phyloP scores from a whole-genome alignment of 2,797 vertebrate genomes.

The Hydrophis major region DNA sequence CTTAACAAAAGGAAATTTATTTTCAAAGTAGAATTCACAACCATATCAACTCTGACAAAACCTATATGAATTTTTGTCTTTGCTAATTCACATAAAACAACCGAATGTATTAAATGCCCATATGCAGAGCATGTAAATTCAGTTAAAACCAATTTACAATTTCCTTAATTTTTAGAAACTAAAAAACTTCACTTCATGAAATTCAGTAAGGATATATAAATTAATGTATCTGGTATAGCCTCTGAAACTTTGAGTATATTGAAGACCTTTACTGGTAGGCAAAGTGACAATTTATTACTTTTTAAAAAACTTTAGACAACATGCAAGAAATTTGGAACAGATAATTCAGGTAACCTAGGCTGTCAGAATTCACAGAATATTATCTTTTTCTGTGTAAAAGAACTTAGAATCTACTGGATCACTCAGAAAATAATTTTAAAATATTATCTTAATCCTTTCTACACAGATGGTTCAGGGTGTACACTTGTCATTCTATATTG shows the following conservation, averaged over 20 bases:
- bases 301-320: background rate
- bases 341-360: background rate
- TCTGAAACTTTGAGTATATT: background rate
- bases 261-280: background rate
- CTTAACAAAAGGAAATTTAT: constrained; percentile 64
- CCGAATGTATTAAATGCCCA: background rate
- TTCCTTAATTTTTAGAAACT: background rate
- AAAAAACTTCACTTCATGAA: background rate
- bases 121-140: background rate
- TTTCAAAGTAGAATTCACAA: background rate
- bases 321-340: background rate
- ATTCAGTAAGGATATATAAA: background rate
- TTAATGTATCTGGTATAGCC: background rate
- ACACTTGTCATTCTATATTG: background rate
- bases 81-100: background rate
- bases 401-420: background rate
- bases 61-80: background rate
- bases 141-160: background rate
- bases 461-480: background rate
- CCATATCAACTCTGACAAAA: background rate
- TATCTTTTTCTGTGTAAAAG: background rate
- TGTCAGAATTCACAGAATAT: background rate
- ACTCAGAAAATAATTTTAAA: background rate
- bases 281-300: background rate
- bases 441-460: background rate